Evolutionary conservation across 2,888 invertebrate species (phyloP), one percentile per base, ranked within the genome.

Genomic region (Phalangium opilio): DNA sequence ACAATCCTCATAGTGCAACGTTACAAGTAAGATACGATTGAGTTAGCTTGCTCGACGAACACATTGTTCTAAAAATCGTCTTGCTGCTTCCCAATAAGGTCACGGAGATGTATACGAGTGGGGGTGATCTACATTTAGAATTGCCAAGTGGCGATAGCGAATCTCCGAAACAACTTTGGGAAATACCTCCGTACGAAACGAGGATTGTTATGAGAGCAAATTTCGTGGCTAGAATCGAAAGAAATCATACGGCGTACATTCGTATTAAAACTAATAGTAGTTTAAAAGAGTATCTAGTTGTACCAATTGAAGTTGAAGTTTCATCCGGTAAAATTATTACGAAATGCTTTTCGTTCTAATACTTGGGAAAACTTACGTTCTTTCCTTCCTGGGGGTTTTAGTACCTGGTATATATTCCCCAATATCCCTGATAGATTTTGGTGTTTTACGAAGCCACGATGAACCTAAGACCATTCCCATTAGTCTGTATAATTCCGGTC

Each of bases 1-100:
- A 91, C 72, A 98, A 98, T 76, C 96, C 96, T 56, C 84, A 89
- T 65, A 75, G 78, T 59, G 76, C 78, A 60, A 75, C 84, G 49
- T 74, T 93, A 67, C 87, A 90, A 77, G 84, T 86, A 67, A 38
- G 14, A n/a, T n/a, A n/a, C n/a, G n/a, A n/a, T n/a, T n/a, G n/a
- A n/a, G n/a, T n/a, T n/a, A n/a, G 64, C 58, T 46, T 54, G 55
- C 51, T 54, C 58, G 8, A 40, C 15, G n/a, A n/a, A n/a, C n/a
- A n/a, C n/a, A n/a, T n/a, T n/a, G n/a, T n/a, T 27, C 27, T 27
- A 27, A 8, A 27, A 27, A 27, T 27, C 27, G 8, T 27, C 8
- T 27, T 27, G 27, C 40, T 40, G n/a, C 18, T 34, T 36, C 54
- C 52, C 43, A 35, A 50, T n/a, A 52, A 69, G 68, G 63, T 72